Evolutionary conservation across 2,113 vertebrate genomes (phyloP).

Genomic region (Daubentonia madagascariensis): DNA sequence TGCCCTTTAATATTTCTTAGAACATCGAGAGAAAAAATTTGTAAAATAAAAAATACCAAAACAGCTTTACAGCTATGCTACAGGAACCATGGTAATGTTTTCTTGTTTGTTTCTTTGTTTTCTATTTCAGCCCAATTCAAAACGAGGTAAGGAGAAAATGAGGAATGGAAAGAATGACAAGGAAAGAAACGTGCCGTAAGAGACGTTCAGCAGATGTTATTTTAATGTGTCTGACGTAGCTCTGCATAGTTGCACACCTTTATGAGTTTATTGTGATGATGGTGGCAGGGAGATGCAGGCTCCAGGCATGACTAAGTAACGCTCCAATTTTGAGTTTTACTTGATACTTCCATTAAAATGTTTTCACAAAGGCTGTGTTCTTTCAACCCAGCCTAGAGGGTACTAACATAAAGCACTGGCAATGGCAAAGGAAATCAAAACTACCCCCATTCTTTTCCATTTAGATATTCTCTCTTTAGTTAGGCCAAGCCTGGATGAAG

Average conservation of each 20-base stretch:
- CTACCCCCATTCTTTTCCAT: not conserved
- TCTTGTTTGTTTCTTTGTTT: conserved; percentile 41
- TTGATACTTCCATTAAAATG: conserved; percentile 39
- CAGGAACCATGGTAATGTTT: not conserved
- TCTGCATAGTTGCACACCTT: conserved; percentile 61
- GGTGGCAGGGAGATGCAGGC: not conserved
- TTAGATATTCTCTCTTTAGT: not conserved
- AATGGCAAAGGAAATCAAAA: not conserved
- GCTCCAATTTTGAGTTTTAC: conserved; percentile 40
- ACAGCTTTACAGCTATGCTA: not conserved
- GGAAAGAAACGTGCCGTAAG: conserved; percentile 17
- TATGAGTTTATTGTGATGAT: conserved; percentile 45
- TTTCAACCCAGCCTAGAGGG: not conserved
- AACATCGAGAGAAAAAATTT: not conserved
- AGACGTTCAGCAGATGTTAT: conserved; percentile 50
- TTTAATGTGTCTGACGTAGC: conserved; percentile 49
- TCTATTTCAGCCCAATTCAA: conserved; percentile 15
- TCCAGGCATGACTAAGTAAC: conserved; percentile 48
- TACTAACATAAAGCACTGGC: not conserved
- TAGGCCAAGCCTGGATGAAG: not conserved
- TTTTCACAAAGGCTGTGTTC: not conserved
- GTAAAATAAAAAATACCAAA: not conserved
- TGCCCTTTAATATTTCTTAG: conserved; percentile 46
- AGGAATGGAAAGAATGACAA: conserved; percentile 41
- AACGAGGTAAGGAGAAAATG: conserved; percentile 50